Conservation (phyloP, 2,113 vertebrate genomes). For the human region GRCh38 chr20:51946501-51947000, state of each 20-base stretch:
- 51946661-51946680: background rate
- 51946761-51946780: background rate
- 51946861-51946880: background rate
- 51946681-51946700: background rate
- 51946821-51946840: fast-evolving
- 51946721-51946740: background rate
- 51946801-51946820: fast-evolving
- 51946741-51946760: background rate
- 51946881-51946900: background rate
- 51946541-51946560: background rate
- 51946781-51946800: background rate
- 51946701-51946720: too few relatives aligned
- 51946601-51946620: background rate
- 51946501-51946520: too few relatives aligned
- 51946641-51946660: background rate
- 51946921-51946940: background rate
- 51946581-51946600: background rate
- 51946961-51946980: background rate
- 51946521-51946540: background rate
- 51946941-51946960: background rate
- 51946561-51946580: background rate
- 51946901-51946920: background rate
- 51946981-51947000: background rate
- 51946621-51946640: background rate
- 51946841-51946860: fast-evolving